Base-by-base conservation (phyloP, 2,113 vertebrate species). In the Nycticebus coucang region DNA sequence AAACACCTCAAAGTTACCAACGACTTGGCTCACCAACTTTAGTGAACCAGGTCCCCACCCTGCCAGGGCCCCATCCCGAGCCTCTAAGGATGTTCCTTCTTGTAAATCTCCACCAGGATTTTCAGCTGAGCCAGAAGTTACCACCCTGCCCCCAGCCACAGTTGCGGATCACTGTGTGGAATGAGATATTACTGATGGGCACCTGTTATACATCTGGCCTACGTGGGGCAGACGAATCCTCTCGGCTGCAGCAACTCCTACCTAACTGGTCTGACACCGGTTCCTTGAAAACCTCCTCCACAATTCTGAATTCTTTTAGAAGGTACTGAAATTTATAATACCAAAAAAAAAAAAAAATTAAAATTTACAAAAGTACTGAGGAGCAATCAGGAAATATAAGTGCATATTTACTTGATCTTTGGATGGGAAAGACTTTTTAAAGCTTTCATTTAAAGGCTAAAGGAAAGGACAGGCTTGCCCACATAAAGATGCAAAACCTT, bases 401-500 rank as follows among this genome's bases (percentile, higher is more conserved):
- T 84, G 41, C 69, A 15, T 55, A 90, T 80, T 60, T 80, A 74
- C 4, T 21, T 62, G 26, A 45, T 72, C 41, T 91, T 72, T 93
- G 50, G 13, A 10, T 79, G 4, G 37, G 17, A 53, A 55, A 89
- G 53, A 35, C 45, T 80, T 90, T 83, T 75, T 64, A 62, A 90
- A 90, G 55, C 41, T 86, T 35, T 89, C 14, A n/a, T 45, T 62
- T 18, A 82, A 89, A 94, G 21, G 24, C 11, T 87, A 75, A 95
- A 88, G 78, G 64, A 78, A 90, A 93, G 62, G 37, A 91, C 45
- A 92, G 93, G 62, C 53, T 22, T 59, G 41, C 95, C 10, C 28
- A 88, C 4, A 68, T 78, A 86, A 81, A 82, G 91, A 86, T 88
- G 57, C 13, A 69, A 41, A 92, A 84, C 5, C 74, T 68, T 8